Evolutionary conservation across 2,113 vertebrate genomes (phyloP).

Genomic region (Typhlomys cinereus): DNA sequence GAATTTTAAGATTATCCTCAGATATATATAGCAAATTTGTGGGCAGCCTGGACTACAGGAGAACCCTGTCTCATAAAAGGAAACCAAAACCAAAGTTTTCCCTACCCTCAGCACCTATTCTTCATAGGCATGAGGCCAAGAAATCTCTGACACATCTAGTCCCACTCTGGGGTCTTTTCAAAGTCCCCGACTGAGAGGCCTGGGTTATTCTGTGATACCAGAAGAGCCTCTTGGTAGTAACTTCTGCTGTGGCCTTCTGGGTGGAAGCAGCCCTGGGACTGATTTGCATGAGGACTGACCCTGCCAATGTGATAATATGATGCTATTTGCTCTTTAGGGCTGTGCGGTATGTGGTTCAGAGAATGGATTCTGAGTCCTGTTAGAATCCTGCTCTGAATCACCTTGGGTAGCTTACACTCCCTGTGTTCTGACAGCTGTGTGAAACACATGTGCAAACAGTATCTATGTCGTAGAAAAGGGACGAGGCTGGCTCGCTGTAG

Average conservation of each 20-base stretch:
- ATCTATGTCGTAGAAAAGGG: background rate
- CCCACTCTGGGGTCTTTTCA: background rate
- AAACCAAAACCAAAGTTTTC: too few species aligned
- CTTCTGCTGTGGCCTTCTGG: background rate
- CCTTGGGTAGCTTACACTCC: background rate
- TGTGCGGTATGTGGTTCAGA: background rate
- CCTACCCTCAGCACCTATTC: background rate
- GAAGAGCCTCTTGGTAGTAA: background rate
- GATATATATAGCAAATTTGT: too few species aligned
- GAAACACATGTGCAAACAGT: background rate
- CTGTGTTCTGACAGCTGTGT: background rate
- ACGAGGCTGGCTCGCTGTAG: background rate
- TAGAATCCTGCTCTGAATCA: background rate
- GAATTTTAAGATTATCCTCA: too few species aligned
- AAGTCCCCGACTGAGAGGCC: background rate
- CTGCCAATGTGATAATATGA: background rate
- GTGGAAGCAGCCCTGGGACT: background rate
- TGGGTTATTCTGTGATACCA: background rate
- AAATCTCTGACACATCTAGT: background rate
- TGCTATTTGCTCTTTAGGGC: background rate
- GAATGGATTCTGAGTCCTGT: background rate
- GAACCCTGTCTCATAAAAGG: too few species aligned
- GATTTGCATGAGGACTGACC: rapidly evolving
- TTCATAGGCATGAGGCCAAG: background rate
- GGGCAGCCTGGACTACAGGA: too few species aligned